These are phyloP conservation scores for Oceanites oceanicus DNA, from an alignment of 2,113 vertebrate species.

Conservation along the genomic window DNA sequence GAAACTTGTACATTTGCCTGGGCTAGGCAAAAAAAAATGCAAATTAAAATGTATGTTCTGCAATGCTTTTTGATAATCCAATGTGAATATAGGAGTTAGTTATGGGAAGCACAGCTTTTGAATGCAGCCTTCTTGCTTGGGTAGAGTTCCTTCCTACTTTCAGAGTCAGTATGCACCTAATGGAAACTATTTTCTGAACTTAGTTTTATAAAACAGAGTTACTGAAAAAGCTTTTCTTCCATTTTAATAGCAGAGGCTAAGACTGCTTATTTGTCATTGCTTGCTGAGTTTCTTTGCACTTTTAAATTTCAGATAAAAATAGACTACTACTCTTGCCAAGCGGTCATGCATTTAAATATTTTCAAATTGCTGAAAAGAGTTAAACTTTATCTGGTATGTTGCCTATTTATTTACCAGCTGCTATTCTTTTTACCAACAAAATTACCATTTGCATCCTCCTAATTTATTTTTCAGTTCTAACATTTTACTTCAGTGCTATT, in stretches of 20 bases:
- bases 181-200: neutral
- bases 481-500: neutral
- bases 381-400: neutral
- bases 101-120: neutral
- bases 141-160: neutral
- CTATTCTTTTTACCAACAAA: neutral
- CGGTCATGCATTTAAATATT: neutral
- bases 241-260: neutral
- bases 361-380: neutral
- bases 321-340: neutral
- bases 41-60: neutral
- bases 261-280: neutral
- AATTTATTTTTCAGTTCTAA: neutral
- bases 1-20: neutral
- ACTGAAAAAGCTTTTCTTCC: neutral
- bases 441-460: neutral
- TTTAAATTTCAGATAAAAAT: neutral
- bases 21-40: neutral
- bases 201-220: neutral
- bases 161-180: fast-evolving
- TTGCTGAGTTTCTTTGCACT: neutral
- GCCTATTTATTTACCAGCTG: neutral
- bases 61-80: neutral
- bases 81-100: neutral
- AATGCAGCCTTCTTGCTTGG: neutral